These are phyloP conservation scores for Beroe forskalii DNA, from an alignment of 37 sponge, comb jelly and placozoan species.

Conservation along the genomic window DNA sequence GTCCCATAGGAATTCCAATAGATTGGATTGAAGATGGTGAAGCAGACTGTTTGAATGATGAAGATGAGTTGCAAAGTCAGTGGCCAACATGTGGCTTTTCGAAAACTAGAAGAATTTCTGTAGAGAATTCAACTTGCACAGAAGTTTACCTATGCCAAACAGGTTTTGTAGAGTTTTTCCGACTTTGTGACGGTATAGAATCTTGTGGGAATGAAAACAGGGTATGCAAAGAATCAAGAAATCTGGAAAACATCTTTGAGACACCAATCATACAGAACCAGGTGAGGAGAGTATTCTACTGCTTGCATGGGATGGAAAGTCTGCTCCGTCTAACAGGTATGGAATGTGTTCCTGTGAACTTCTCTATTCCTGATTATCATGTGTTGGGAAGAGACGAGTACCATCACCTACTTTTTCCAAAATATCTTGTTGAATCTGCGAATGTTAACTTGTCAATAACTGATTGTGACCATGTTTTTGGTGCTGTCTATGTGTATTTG, in stretches of 20 bases:
- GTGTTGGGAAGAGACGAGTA: background rate
- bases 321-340: background rate
- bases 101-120: no score
- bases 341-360: background rate
- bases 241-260: background rate
- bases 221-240: background rate
- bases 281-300: background rate
- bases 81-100: background rate
- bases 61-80: background rate
- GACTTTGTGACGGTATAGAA: background rate
- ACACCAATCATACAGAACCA: background rate
- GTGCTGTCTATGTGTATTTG: background rate
- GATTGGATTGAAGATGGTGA: background rate
- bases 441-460: no score
- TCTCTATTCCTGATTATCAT: background rate
- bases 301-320: background rate
- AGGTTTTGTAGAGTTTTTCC: background rate
- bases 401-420: background rate
- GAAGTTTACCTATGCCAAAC: background rate
- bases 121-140: background rate
- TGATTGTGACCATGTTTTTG: constrained; percentile 1
- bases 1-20: background rate
- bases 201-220: constrained; percentile 16
- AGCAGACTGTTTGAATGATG: background rate
- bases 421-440: background rate